A percentile compares a stretch with the other conserved stretches of the same genome.
phyloP scores from a whole-genome alignment of 2,888 invertebrate genomes.

The Stratiomys singularior region DNA sequence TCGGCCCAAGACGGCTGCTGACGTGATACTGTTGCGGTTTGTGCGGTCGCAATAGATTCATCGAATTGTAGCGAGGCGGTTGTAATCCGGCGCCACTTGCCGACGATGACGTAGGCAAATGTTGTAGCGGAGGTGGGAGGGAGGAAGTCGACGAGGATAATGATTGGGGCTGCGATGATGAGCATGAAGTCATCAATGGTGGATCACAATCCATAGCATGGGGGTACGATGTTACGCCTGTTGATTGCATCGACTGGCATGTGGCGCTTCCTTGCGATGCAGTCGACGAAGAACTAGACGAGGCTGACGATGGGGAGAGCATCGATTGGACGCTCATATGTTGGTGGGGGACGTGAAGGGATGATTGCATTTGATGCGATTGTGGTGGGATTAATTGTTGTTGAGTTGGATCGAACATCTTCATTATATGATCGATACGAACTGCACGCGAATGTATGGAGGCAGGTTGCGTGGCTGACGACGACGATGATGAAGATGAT shows the following conservation, averaged over 20 bases:
- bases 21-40: not conserved
- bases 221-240: constrained; percentile 61
- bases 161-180: constrained; percentile 53
- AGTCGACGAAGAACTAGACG: constrained; percentile 45
- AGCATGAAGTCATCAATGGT: constrained; percentile 66
- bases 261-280: constrained; percentile 43
- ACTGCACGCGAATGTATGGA: constrained; percentile 54
- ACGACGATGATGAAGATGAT: too few species aligned
- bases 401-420: constrained; percentile 55
- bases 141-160: constrained; percentile 51
- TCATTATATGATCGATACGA: constrained; percentile 56
- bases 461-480: constrained; percentile 53
- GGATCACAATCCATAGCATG: constrained; percentile 84
- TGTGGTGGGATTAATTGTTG: constrained; percentile 54
- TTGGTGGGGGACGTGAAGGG: constrained; percentile 56
- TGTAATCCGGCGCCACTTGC: constrained; percentile 54
- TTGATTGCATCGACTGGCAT: constrained; percentile 51
- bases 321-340: constrained; percentile 56
- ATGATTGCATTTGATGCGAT: constrained; percentile 13
- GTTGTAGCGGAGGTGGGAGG: constrained; percentile 55
- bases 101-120: constrained; percentile 52
- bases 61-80: constrained; percentile 63
- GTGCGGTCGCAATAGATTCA: constrained; percentile 37
- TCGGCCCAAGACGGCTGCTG: not conserved
- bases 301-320: constrained; percentile 55